Conservation (phyloP, 2,888 invertebrate species). For the Hyposoter dolosus region DNA sequence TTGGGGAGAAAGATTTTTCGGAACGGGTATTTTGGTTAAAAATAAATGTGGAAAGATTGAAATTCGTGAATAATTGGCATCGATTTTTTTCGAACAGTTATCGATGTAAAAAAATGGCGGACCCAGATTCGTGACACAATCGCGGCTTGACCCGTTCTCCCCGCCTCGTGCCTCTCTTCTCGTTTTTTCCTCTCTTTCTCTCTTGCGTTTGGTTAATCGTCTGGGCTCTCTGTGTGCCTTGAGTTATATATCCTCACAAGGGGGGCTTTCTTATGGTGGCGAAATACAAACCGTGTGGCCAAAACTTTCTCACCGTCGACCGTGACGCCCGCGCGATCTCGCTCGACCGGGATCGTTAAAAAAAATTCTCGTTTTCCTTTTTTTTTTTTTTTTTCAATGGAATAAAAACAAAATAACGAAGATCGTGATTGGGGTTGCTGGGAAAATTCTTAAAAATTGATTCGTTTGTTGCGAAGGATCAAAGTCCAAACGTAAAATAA, state of each 20-base stretch:
- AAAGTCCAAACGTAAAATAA: neutral
- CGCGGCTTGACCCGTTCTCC: constrained; percentile 26
- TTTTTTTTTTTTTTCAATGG: neutral
- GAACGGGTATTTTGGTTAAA: neutral
- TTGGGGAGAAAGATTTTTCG: neutral
- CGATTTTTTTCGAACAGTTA: neutral
- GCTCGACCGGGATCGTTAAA: constrained; percentile 38
- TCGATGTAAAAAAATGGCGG: constrained; percentile 2
- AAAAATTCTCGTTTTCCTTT: constrained; percentile 6
- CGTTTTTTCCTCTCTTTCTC: constrained; percentile 16
- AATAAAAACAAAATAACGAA: neutral
- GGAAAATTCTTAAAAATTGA: neutral
- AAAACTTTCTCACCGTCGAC: constrained; percentile 71
- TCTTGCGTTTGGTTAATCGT: constrained; percentile 40
- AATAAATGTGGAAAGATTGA: neutral
- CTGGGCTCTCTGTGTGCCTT: constrained; percentile 31
- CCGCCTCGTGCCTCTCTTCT: constrained; percentile 7
- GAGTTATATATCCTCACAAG: constrained; percentile 51
- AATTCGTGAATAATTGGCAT: neutral
- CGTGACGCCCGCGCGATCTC: constrained; percentile 67
- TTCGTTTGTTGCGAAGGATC: too few relatives aligned
- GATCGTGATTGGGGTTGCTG: neutral
- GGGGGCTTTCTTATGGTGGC: constrained; percentile 49
- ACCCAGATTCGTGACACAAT: constrained; percentile 65
- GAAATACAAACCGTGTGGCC: constrained; percentile 64